A percentile compares a stretch with the other conserved stretches of the same genome.
phyloP scores from a whole-genome alignment of 2,113 vertebrate species.

The Silurus asotus region DNA sequence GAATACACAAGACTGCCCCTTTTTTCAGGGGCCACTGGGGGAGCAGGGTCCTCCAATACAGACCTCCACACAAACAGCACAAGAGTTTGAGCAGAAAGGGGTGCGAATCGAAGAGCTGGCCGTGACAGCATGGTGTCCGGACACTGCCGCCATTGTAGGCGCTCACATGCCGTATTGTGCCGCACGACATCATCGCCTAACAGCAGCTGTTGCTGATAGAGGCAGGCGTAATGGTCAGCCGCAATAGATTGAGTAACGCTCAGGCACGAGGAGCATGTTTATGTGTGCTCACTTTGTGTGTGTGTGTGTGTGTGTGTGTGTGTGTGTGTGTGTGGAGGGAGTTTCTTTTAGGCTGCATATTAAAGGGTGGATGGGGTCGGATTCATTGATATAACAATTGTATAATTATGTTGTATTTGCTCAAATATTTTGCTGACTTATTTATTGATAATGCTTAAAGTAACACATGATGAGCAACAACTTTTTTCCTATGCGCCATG shows the following conservation, averaged over 20 bases:
- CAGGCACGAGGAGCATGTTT: constrained; percentile 62
- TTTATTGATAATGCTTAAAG: not conserved
- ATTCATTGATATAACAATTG: constrained; percentile 23
- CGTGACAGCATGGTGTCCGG: constrained; percentile 69
- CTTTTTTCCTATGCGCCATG: not conserved
- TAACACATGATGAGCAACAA: not conserved
- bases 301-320: constrained; percentile 54
- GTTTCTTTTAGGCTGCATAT: constrained; percentile 11
- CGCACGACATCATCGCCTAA: constrained; percentile 72
- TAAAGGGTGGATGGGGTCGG: constrained; percentile 28
- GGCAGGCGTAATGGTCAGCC: constrained; percentile 70
- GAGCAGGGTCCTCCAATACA: constrained; percentile 54
- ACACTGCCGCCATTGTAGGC: constrained; percentile 70
- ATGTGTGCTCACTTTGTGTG: constrained; percentile 13
- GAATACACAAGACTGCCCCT: constrained; percentile 47
- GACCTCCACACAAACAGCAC: constrained; percentile 60
- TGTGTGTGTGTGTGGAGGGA: constrained; percentile 12
- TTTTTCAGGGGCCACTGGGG: constrained; percentile 57
- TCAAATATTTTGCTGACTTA: not conserved
- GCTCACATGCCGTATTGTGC: constrained; percentile 70
- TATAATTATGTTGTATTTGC: not conserved
- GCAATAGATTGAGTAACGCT: constrained; percentile 66
- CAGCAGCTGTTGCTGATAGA: constrained; percentile 73
- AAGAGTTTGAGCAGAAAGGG: constrained; percentile 54
- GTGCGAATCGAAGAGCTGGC: constrained; percentile 55